Conservation (phyloP, 2,888 invertebrate genomes). For the Drosophila bunnanda region DNA sequence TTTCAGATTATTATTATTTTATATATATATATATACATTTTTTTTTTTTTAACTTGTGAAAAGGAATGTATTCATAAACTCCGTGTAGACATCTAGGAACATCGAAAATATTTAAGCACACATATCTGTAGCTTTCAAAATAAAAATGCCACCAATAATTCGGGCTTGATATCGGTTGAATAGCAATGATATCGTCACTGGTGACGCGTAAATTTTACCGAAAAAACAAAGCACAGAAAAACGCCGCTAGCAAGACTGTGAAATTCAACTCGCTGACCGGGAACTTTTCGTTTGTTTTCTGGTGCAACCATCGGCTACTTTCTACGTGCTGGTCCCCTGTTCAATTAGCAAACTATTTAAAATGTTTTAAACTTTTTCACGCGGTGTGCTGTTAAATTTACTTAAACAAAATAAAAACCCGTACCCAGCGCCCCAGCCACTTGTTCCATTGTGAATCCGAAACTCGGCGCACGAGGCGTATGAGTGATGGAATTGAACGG, state of each 20-base stretch:
- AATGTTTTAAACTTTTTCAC: constrained; percentile 82
- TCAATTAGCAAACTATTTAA: constrained; percentile 83
- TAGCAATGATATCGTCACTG: background rate
- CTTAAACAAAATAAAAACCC: constrained; percentile 76
- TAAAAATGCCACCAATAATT: background rate
- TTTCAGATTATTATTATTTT: too few species aligned
- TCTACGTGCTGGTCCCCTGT: constrained; percentile 67
- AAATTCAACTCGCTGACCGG: constrained; percentile 33
- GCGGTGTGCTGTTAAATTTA: constrained; percentile 62
- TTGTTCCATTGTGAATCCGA: background rate
- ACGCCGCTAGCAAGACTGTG: constrained; percentile 24
- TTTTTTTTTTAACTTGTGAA: too few species aligned
- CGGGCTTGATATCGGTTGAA: background rate
- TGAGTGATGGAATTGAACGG: background rate
- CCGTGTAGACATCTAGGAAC: too few species aligned
- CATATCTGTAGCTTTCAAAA: background rate
- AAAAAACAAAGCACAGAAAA: constrained; percentile 50
- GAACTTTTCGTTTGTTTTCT: constrained; percentile 8
- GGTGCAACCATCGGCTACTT: constrained; percentile 24
- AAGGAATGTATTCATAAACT: too few species aligned
- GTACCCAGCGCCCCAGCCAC: constrained; percentile 31
- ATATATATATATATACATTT: too few species aligned
- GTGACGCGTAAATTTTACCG: constrained; percentile 48
- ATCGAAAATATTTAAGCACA: background rate
- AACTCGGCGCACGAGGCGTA: constrained; percentile 1